Base-by-base conservation (phyloP, 2,888 invertebrate species). In the Epiblema foenella region DNA sequence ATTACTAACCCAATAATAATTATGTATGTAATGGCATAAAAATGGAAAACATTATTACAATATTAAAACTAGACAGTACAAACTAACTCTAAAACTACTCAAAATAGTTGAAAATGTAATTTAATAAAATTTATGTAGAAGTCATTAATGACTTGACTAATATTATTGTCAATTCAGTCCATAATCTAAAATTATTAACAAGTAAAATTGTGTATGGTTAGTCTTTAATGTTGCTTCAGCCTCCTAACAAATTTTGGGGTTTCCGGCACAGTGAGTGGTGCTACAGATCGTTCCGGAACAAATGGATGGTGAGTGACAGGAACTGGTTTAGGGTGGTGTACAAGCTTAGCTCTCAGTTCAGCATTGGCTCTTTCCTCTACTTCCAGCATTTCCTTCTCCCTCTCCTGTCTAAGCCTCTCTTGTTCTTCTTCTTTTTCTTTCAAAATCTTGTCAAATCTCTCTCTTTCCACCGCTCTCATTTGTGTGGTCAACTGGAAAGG, bases 401-500 rank as follows among this genome's bases (percentile, higher is more conserved):
- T 84, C 74, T 87, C 81, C 74, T 87, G 85, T 58, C 84, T 89
- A 11, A 89, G 74, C 74, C 83, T 89, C 68, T 94, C 92, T 60
- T 89, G 89, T 68, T 94, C 91, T 73, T 94, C 93, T 59, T 93
- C 93, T 75, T 95, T 94, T 75, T 88, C 85, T 79, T 94, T 95
- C 2, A 95, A 75, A 54, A 86, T 85, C 42, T 93, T 89, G 0
- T 96, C 95, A 86, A 95, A 96, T 52, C 90, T 93, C 58, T 94
- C 94, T 42, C 96, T 87, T 72, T 96, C 95, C 12, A 88, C 92
- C 0, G 95, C 95, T 69, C 97, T 86, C 73, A 93, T 93, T 70
- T 95, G 95, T 1, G 96, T 95, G 63, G 94, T 94, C n/a, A 97
- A 84, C 5, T 92, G 86, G 85, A 96, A 95, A 42, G 95, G 95